phyloP scores from a whole-genome alignment of 2,888 invertebrate genomes.

The Bhutanitis thaidina region DNA sequence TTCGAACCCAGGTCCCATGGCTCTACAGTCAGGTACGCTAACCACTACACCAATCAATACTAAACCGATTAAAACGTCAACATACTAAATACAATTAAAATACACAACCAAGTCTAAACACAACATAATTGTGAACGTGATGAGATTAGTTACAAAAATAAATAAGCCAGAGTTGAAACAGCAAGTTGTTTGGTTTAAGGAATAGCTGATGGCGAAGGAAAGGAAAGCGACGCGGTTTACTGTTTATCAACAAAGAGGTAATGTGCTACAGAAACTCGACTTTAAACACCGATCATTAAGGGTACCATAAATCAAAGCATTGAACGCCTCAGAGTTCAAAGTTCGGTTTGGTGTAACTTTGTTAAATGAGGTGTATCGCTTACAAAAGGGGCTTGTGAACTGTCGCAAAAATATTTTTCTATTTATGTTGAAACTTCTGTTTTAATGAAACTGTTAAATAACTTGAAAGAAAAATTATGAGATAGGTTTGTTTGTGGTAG shows the following conservation, averaged over 20 bases:
- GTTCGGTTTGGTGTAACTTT: slow-evolving; percentile 4
- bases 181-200: background rate
- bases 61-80: too few species aligned
- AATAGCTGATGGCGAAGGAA: background rate
- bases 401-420: too few species aligned
- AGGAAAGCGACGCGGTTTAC: slow-evolving; percentile 6
- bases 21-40: too few species aligned
- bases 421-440: too few species aligned
- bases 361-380: slow-evolving; percentile 10
- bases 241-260: slow-evolving; percentile 21
- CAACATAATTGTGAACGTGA: background rate
- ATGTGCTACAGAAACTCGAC: slow-evolving; percentile 16
- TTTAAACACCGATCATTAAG: slow-evolving; percentile 19
- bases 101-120: background rate
- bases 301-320: slow-evolving; percentile 17
- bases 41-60: too few species aligned
- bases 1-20: too few species aligned
- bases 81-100: too few species aligned
- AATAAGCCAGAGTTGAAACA: background rate
- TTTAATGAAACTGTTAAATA: too few species aligned
- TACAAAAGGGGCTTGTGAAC: background rate
- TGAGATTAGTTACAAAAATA: slow-evolving; percentile 6
- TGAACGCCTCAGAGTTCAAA: slow-evolving; percentile 11
- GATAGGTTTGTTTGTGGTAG: too few species aligned
- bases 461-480: too few species aligned